phyloP scores from a whole-genome alignment of 2,113 vertebrate species.

The Kobus ellipsiprymnus region DNA sequence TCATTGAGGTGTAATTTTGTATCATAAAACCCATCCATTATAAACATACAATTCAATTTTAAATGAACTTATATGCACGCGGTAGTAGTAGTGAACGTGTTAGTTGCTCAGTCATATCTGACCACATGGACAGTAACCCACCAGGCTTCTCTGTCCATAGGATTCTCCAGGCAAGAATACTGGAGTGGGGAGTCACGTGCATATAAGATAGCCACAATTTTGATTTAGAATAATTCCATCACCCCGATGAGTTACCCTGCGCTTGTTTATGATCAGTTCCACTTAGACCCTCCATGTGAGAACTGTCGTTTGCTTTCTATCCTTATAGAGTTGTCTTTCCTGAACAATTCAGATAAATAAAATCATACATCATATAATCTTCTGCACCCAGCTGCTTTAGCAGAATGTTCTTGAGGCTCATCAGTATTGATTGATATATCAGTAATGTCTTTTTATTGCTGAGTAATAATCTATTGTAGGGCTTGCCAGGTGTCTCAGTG shows the following conservation, averaged over 20 bases:
- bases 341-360: not conserved
- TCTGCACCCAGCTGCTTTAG: not conserved
- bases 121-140: not conserved
- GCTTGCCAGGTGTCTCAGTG: not conserved
- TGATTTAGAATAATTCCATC: not conserved
- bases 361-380: not conserved
- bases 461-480: not conserved
- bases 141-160: not conserved
- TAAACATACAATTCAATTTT: not conserved
- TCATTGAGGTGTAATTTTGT: not conserved
- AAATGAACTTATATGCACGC: not conserved
- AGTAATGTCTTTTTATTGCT: not conserved
- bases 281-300: no score
- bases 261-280: not conserved
- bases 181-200: not conserved
- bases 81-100: fast-evolving
- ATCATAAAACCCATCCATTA: not conserved
- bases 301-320: not conserved
- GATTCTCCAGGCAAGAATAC: not conserved
- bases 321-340: not conserved
- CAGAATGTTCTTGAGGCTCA: not conserved
- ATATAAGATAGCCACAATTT: fast-evolving
- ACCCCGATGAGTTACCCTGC: fast-evolving
- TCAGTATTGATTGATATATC: not conserved
- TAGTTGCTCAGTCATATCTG: not conserved